These are phyloP conservation scores for Thalassoma bifasciatum DNA, from an alignment of 2,113 vertebrate species.

Conservation along the genomic window DNA sequence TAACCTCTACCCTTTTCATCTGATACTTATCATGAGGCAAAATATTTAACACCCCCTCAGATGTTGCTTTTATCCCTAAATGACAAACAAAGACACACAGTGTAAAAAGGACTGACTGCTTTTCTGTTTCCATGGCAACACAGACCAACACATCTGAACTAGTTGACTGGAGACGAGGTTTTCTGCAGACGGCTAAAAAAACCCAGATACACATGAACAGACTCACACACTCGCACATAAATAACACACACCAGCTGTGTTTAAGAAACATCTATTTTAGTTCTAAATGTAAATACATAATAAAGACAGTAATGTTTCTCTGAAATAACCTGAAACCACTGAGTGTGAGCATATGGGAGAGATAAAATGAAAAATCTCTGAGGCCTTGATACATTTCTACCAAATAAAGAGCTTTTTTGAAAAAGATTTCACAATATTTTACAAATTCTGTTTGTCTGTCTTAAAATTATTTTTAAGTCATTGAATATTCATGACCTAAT, in stretches of 20 bases:
- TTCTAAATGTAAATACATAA: neutral
- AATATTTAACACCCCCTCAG: conserved; percentile 52
- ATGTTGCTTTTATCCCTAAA: conserved; percentile 67
- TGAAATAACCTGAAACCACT: conserved; percentile 4
- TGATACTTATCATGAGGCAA: conserved; percentile 41
- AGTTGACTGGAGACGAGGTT: conserved; percentile 71
- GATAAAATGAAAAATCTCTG: too few relatives aligned
- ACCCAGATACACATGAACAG: conserved; percentile 41
- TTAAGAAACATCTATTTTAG: too few relatives aligned
- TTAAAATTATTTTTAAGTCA: too few relatives aligned
- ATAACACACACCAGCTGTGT: too few relatives aligned
- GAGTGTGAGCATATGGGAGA: conserved; percentile 33
- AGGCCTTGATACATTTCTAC: too few relatives aligned
- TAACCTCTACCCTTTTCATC: neutral
- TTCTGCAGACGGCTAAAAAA: conserved; percentile 73
- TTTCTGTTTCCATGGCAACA: conserved; percentile 84
- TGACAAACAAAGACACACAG: conserved; percentile 55
- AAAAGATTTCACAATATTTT: too few relatives aligned
- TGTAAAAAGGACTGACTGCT: conserved; percentile 66
- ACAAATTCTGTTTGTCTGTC: too few relatives aligned
- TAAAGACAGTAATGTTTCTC: conserved; percentile 24
- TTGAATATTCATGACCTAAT: too few relatives aligned
- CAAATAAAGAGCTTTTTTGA: too few relatives aligned
- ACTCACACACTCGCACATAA: neutral
- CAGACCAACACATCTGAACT: conserved; percentile 72